Conservation (phyloP, 1,140 invertebrate genomes). For the Zaprionus lachaisei region DNA sequence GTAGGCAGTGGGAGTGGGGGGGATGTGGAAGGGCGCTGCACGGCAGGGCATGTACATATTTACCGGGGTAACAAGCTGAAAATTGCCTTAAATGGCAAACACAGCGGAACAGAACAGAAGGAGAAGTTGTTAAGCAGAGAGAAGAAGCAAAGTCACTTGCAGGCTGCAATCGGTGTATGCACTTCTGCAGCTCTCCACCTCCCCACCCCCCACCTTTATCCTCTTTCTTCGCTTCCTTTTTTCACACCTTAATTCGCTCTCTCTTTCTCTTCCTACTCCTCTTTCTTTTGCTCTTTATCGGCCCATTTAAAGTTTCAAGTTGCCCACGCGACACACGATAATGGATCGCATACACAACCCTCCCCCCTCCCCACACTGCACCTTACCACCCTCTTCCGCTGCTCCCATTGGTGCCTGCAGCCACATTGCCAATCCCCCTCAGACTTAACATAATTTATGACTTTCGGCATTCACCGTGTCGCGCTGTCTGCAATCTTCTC, state of each 20-base stretch:
- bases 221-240: not conserved
- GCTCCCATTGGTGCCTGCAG: not conserved
- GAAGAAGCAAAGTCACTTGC: not conserved
- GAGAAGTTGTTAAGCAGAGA: not conserved
- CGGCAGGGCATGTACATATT: not conserved
- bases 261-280: not conserved
- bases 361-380: too few species aligned
- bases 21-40: too few species aligned
- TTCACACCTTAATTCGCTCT: not conserved
- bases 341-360: slow-evolving; percentile 22
- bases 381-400: not conserved
- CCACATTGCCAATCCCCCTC: slow-evolving; percentile 10
- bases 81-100: slow-evolving; percentile 37
- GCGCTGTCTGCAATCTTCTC: not conserved
- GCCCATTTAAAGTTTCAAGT: slow-evolving; percentile 43
- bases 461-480: slow-evolving; percentile 31
- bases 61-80: slow-evolving; percentile 21
- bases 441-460: slow-evolving; percentile 53
- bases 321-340: slow-evolving; percentile 35
- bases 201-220: not conserved
- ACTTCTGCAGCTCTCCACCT: not conserved
- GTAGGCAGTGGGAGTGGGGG: not conserved
- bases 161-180: not conserved
- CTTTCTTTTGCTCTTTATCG: not conserved
- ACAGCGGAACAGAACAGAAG: not conserved